phyloP scores from a whole-genome alignment of 2,888 invertebrate species.

The Tinea pellionella region DNA sequence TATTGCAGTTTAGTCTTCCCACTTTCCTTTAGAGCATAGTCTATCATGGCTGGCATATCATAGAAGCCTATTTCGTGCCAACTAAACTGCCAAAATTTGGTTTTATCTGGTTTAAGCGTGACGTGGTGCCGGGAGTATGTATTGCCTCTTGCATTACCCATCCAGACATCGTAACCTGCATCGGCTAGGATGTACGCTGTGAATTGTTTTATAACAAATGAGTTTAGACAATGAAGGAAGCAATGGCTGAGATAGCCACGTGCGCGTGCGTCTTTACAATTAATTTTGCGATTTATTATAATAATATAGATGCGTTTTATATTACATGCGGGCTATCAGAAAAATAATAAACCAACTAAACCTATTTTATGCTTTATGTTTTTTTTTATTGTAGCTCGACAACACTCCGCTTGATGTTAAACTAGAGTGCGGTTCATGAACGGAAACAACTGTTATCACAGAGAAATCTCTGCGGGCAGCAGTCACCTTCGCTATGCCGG shows the following conservation, averaged over 20 bases:
- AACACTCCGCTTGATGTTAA: too few species aligned
- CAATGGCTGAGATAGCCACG: too few species aligned
- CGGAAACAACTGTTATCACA: too few species aligned
- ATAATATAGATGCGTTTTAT: background rate
- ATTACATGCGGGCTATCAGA: background rate
- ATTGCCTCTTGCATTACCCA: slow-evolving; percentile 88
- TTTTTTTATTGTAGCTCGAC: too few species aligned
- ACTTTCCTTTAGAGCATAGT: slow-evolving; percentile 70
- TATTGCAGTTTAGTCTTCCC: slow-evolving; percentile 71
- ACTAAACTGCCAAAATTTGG: slow-evolving; percentile 66
- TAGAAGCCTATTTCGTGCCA: slow-evolving; percentile 82
- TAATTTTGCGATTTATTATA: background rate
- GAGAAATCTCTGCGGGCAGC: too few species aligned
- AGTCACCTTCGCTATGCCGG: too few species aligned
- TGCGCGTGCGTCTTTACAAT: too few species aligned
- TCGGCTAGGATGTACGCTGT: slow-evolving; percentile 77
- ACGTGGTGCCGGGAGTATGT: slow-evolving; percentile 76
- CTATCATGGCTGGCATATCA: slow-evolving; percentile 82
- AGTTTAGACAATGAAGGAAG: too few species aligned
- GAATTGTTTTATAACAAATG: slow-evolving; percentile 17
- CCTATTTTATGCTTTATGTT: too few species aligned
- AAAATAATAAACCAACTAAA: too few species aligned
- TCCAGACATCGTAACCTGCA: slow-evolving; percentile 82
- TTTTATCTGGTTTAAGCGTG: slow-evolving; percentile 35
- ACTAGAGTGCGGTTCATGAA: too few species aligned